phyloP scores from a whole-genome alignment of 2,797 vertebrate species.

The Sphenopsis melanotis region DNA sequence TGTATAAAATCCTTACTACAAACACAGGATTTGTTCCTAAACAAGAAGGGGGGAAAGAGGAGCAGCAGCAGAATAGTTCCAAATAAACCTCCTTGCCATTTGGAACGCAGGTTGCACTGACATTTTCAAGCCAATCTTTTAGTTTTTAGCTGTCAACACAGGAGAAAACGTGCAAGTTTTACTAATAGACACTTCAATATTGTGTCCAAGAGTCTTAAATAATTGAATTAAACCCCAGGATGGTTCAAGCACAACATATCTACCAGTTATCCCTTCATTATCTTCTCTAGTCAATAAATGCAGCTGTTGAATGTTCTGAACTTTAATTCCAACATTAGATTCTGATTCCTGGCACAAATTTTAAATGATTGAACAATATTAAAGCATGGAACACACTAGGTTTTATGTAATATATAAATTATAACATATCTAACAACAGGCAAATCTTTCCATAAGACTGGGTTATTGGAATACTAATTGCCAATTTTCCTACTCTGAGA shows the following conservation, averaged over 20 bases:
- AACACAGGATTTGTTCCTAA: background rate
- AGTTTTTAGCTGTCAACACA: background rate
- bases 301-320: background rate
- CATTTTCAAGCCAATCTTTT: background rate
- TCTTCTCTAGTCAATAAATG: background rate
- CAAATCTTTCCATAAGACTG: background rate
- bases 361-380: slow-evolving; percentile 34
- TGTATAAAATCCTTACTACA: background rate
- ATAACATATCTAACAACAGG: background rate
- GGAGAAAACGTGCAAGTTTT: background rate
- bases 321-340: background rate
- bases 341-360: slow-evolving; percentile 19
- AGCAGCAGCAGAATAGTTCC: background rate
- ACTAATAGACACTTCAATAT: background rate
- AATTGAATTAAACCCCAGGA: slow-evolving; percentile 12
- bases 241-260: slow-evolving; percentile 8
- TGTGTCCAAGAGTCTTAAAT: background rate
- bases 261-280: slow-evolving; percentile 1
- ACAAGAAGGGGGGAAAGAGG: background rate
- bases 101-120: background rate
- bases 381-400: background rate
- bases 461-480: slow-evolving; percentile 8
- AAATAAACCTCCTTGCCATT: background rate
- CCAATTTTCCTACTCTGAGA: slow-evolving; percentile 1
- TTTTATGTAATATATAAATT: background rate